Base-by-base conservation (phyloP, 2,113 vertebrate genomes). In the Carassius gibelio region DNA sequence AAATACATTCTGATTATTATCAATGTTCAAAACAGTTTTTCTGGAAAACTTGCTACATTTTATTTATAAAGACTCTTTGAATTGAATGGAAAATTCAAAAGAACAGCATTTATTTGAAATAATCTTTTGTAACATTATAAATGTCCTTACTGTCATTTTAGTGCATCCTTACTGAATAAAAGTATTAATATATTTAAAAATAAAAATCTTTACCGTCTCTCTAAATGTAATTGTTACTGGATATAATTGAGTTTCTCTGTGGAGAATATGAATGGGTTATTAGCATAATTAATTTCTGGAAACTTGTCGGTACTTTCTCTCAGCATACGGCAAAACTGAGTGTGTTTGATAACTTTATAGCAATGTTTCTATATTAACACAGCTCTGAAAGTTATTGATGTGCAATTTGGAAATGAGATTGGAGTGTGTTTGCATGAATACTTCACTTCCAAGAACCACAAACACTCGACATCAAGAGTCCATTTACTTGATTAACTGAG, bases 341-440 rank as follows among this genome's bases (percentile, higher is more conserved):
- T 62, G 23, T n/a, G 21, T n/a, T 62, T 79, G 57, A 6, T 45
- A 64, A 62, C 77, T 80, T 42, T 6, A 23, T 10, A 21, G n/a
- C 13, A 11, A 3, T 80, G 11, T 62, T 61, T 80, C 50, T 61
- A 64, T 80, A 64, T 17, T 64, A 7, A 13, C 10, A 30, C 30
- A 64, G 38, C 78, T 66, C 61, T 66, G 14, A 19, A 66, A 81
- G 8, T 48, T 42, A 81, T 81, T 66, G 61, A 81, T 48, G 59
- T 81, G 59, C 59, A 64, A 45, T 80, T 61, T 42, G 38, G 48
- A 78, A 78, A 78, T 78, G 59, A 38, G 38, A 8, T 81, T 30
- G 36, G n/a, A 48, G 61, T 84, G 52, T 42, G 69, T 75, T 84
- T 48, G 19, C 71, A 19, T 26, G 72, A 66, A 45, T 19, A 15